Evolutionary conservation across 2,888 invertebrate genomes (phyloP).

Genomic region (Steinernema carpocapsae): DNA sequence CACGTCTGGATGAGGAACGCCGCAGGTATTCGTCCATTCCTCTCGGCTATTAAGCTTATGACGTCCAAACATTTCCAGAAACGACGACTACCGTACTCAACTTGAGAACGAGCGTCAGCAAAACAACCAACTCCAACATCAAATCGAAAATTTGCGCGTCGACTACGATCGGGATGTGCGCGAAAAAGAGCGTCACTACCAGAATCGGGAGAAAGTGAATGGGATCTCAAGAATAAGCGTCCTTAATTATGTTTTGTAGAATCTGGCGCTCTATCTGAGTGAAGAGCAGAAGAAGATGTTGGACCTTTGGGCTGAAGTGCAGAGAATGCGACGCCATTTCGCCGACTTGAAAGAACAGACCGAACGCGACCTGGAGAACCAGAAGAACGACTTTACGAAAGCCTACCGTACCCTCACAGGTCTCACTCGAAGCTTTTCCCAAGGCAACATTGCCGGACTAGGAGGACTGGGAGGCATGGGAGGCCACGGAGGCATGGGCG

Average conservation of each 20-base stretch:
- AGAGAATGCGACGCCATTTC: slow-evolving; percentile 66
- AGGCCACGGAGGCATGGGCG: slow-evolving; percentile 34
- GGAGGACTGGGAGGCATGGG: background rate
- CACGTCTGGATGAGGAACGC: slow-evolving; percentile 65
- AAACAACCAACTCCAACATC: slow-evolving; percentile 60
- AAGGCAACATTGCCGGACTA: slow-evolving; percentile 16
- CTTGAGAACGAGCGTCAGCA: slow-evolving; percentile 63
- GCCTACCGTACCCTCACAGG: slow-evolving; percentile 55
- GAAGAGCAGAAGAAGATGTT: slow-evolving; percentile 68
- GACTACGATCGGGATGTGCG: slow-evolving; percentile 64
- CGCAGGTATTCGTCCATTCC: slow-evolving; percentile 47
- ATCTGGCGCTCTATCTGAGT: slow-evolving; percentile 64
- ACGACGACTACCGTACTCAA: slow-evolving; percentile 64
- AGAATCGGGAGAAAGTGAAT: slow-evolving; percentile 56
- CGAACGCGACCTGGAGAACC: slow-evolving; percentile 59
- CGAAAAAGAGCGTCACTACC: slow-evolving; percentile 62
- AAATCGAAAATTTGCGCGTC: slow-evolving; percentile 61
- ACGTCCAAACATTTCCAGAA: slow-evolving; percentile 43
- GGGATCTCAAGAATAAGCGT: too few species aligned
- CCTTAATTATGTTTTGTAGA: slow-evolving; percentile 48
- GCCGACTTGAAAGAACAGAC: slow-evolving; percentile 59
- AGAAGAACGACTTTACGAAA: slow-evolving; percentile 59
- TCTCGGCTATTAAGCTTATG: background rate
- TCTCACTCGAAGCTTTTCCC: slow-evolving; percentile 44
- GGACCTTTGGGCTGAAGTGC: slow-evolving; percentile 67